These are phyloP conservation scores for Lichenostomus cassidix DNA, from an alignment of 2,113 vertebrate species.

Conservation along the genomic window DNA sequence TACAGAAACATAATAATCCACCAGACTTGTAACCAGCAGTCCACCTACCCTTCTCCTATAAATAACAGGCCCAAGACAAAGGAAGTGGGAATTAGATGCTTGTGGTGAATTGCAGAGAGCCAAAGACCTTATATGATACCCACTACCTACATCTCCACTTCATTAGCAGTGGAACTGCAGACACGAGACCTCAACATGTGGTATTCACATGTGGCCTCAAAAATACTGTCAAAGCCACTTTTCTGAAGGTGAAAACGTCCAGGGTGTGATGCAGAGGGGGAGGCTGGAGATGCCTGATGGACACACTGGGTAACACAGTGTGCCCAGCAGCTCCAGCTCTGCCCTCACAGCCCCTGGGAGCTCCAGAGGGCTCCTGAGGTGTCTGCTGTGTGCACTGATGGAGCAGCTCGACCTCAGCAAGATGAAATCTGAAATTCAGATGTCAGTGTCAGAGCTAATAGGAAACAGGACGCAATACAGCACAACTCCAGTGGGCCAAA, in stretches of 20 bases:
- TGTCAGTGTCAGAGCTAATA: constrained; percentile 24
- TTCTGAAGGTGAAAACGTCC: background rate
- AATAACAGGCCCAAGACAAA: constrained; percentile 38
- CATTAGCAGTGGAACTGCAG: constrained; percentile 66
- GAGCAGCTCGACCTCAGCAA: background rate
- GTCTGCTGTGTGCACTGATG: background rate
- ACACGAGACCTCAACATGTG: constrained; percentile 68
- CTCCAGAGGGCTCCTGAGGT: background rate
- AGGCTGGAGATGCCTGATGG: background rate
- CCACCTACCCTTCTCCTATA: constrained; percentile 27
- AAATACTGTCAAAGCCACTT: constrained; percentile 31
- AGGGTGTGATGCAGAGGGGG: background rate
- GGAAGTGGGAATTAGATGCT: constrained; percentile 57
- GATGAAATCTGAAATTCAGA: constrained; percentile 54
- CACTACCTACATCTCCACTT: constrained; percentile 54
- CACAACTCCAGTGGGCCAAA: background rate
- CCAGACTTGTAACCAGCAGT: background rate
- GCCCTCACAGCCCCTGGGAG: background rate
- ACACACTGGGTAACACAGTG: rapidly evolving
- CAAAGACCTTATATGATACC: constrained; percentile 51
- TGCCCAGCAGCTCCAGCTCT: background rate
- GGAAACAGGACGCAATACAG: constrained; percentile 8
- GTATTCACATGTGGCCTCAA: constrained; percentile 62
- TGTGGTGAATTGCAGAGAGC: constrained; percentile 54
- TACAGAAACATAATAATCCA: constrained; percentile 31